Conservation (phyloP, 1,140 invertebrate species). For the Pantala flavescens region DNA sequence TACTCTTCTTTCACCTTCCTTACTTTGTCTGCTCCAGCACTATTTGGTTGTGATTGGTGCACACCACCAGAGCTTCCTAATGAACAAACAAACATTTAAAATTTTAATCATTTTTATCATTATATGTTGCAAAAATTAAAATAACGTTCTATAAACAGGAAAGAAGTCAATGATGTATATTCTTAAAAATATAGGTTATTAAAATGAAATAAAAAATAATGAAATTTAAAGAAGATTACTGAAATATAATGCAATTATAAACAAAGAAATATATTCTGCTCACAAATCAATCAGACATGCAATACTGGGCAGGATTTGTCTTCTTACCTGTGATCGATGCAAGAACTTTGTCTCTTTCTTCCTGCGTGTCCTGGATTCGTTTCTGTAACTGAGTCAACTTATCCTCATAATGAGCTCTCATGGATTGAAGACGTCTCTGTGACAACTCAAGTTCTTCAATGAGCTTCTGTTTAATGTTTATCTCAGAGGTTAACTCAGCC, state of each 20-base stretch:
- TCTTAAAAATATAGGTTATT: too few species aligned
- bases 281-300: too few species aligned
- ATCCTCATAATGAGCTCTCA: constrained; percentile 88
- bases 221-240: too few species aligned
- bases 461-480: constrained; percentile 82
- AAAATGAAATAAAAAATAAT: too few species aligned
- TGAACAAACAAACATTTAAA: too few species aligned
- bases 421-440: constrained; percentile 67
- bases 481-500: constrained; percentile 76
- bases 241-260: too few species aligned
- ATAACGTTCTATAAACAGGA: too few species aligned
- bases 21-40: constrained; percentile 48
- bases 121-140: too few species aligned
- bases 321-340: constrained; percentile 43
- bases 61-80: neutral
- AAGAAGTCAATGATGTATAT: too few species aligned
- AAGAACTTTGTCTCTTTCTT: constrained; percentile 88
- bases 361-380: constrained; percentile 79
- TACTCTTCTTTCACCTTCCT: constrained; percentile 85
- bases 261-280: too few species aligned
- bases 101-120: too few species aligned
- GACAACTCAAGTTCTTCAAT: constrained; percentile 89
- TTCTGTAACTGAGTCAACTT: constrained; percentile 80
- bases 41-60: neutral
- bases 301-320: too few species aligned